Conservation (phyloP, 2,888 invertebrate genomes). For the Ornithoptera priamus region DNA sequence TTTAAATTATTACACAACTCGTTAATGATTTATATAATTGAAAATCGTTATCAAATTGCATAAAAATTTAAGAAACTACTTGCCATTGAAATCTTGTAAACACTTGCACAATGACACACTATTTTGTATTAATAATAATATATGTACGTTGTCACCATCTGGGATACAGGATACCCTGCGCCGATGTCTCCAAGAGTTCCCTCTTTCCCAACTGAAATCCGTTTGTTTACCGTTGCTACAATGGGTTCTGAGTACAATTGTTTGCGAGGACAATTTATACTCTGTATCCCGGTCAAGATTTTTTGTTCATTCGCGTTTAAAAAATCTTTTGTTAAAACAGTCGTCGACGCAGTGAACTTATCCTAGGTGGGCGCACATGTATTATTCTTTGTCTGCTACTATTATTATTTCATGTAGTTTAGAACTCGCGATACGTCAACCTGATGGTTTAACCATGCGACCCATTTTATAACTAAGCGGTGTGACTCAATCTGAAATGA, state of each 20-base stretch:
- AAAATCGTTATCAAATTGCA: no score
- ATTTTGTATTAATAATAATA: conserved; percentile 3
- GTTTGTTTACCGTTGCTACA: conserved; percentile 56
- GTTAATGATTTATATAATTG: no score
- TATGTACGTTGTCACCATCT: conserved; percentile 16
- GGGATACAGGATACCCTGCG: conserved; percentile 12
- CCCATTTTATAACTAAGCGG: no score
- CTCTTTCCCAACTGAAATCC: conserved; percentile 30
- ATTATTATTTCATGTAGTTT: no score
- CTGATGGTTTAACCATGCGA: no score
- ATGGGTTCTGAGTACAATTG: conserved; percentile 52
- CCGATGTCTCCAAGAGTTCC: conserved; percentile 39
- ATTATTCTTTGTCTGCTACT: no score
- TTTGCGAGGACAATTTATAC: conserved; percentile 53
- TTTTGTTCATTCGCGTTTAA: conserved; percentile 28
- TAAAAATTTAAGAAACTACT: no score
- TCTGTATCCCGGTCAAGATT: conserved; percentile 37
- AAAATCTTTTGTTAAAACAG: conserved; percentile 6
- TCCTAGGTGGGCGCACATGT: no score
- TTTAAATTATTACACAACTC: no score
- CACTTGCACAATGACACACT: conserved; percentile 4
- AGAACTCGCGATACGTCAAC: no score
- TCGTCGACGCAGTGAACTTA: no score
- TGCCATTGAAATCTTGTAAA: conserved; percentile 25
- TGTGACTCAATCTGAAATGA: no score